A percentile compares a stretch with the other conserved stretches of the same genome.
phyloP scores from a whole-genome alignment of 2,888 invertebrate species.

The Eugnorisma glareosa region DNA sequence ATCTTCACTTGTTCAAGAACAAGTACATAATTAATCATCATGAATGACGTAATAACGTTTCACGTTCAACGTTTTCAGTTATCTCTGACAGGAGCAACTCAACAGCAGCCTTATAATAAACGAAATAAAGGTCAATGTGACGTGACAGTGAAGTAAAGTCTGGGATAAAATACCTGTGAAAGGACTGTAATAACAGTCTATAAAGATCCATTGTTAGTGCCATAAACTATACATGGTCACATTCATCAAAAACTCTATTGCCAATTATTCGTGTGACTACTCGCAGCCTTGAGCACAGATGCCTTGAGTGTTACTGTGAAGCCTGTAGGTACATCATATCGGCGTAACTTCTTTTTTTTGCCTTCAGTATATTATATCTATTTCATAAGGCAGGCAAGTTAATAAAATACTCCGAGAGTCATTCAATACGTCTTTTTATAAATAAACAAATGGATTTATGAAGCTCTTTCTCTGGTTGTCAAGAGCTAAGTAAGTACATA shows the following conservation, averaged over 20 bases:
- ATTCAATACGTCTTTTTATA: constrained; percentile 10
- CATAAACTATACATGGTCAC: constrained; percentile 31
- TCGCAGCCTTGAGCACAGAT: constrained; percentile 42
- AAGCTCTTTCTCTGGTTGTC: constrained; percentile 10
- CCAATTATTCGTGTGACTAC: constrained; percentile 30
- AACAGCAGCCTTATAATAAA: not conserved
- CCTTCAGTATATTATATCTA: constrained; percentile 1
- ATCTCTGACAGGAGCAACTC: not conserved
- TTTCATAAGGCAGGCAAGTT: constrained; percentile 8
- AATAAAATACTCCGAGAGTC: constrained; percentile 9
- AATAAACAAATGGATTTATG: constrained; percentile 20
- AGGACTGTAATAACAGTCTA: constrained; percentile 1
- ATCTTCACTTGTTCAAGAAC: constrained; percentile 48
- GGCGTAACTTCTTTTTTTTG: constrained; percentile 23
- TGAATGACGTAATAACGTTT: constrained; percentile 43
- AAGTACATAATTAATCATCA: constrained; percentile 50
- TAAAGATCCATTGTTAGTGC: constrained; percentile 27
- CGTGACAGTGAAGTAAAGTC: not conserved
- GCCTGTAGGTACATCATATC: constrained; percentile 5
- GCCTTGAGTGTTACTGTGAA: constrained; percentile 33
- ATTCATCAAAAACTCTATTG: constrained; percentile 29
- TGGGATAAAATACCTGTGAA: not conserved
- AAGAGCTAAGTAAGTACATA: constrained; percentile 13
- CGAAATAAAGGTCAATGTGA: not conserved
- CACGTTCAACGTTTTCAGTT: no score